Base-by-base conservation (phyloP, 2,797 vertebrate genomes). In the Ibycter americanus region DNA sequence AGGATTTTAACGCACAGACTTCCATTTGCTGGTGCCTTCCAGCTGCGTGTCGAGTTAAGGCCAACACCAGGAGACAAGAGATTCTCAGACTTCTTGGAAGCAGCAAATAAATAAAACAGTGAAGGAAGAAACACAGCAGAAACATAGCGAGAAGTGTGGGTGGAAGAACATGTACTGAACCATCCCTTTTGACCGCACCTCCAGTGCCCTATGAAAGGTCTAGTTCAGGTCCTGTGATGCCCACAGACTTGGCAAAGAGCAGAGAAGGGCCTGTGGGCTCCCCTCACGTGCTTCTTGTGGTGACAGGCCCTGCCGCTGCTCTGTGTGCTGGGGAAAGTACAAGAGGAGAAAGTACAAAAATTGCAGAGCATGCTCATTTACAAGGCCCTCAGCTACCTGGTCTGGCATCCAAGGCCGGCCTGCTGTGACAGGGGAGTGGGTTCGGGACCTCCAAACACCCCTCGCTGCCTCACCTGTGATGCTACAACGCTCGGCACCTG, bases 331-430 rank as follows among this genome's bases (percentile, higher is more conserved):
- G 11, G 34, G 34, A 29, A 73, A 72, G 22, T 25, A 21, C 16
- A 38, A 44, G 38, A 46, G 20, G 8, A 44, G 27, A 62, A 61
- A 54, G 26, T 12, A 44, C 34, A 61, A 70, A 65, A 65, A 52
- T 0, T n/a, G 19, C 25, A 84, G n/a, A 54, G 42, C 22, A 59
- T 0, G 0, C 3, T 40, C 6, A 16, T 23, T 54, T 67, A 2
- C 15, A 77, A 87, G 22, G 38, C 29, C 8, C 40, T 62, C 34
- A 36, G 31, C 19, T 52, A 16, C 27, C 19, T 11, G 5, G 1
- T 7, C 25, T 8, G 66, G 19, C 55, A 73, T n/a, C 32, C 47
- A 44, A 2, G 15, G 42, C 27, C 56, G 70, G 14, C 34, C 47
- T 55, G 22, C 5, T 36, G 31, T 10, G 84, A 61, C 68, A 76